A percentile compares a stretch with the other conserved stretches of the same genome.
phyloP scores from a whole-genome alignment of 1,140 invertebrate species.

The Acyrthosiphon pisum region DNA sequence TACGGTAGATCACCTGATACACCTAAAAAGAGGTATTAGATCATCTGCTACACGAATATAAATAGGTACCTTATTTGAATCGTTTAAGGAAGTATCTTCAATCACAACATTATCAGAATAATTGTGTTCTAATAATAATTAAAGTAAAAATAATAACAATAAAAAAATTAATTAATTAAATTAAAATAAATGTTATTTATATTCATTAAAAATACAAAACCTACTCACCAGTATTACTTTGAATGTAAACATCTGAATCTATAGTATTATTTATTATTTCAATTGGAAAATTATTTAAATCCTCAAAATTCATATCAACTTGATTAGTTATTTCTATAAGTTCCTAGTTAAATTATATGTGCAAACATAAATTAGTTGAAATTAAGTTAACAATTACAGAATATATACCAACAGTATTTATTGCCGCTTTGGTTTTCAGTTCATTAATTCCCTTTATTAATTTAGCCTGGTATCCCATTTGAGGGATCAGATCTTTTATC shows the following conservation, averaged over 20 bases:
- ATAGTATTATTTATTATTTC: background rate
- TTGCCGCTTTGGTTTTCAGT: background rate
- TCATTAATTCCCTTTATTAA: background rate
- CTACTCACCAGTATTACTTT: background rate
- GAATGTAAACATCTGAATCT: background rate
- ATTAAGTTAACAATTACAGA: background rate
- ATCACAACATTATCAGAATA: too few relatives aligned
- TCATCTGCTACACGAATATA: too few relatives aligned
- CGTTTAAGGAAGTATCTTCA: too few relatives aligned
- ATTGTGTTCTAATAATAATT: too few relatives aligned
- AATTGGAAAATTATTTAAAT: background rate
- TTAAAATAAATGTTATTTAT: background rate
- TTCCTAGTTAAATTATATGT: background rate
- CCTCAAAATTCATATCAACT: background rate
- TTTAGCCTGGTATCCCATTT: background rate
- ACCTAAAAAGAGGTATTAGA: too few relatives aligned
- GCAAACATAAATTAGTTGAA: background rate
- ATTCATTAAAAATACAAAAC: background rate
- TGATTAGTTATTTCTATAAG: background rate
- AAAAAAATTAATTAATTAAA: too few relatives aligned
- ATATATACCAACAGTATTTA: slow-evolving; percentile 9
- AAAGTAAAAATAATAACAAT: too few relatives aligned
- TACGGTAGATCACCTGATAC: too few relatives aligned
- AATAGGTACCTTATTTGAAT: too few relatives aligned
- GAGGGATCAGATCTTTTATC: background rate